Evolutionary conservation across 2,888 invertebrate genomes (phyloP), one percentile per base, ranked within the genome.

Genomic region (Lasioglossum lativentre): DNA sequence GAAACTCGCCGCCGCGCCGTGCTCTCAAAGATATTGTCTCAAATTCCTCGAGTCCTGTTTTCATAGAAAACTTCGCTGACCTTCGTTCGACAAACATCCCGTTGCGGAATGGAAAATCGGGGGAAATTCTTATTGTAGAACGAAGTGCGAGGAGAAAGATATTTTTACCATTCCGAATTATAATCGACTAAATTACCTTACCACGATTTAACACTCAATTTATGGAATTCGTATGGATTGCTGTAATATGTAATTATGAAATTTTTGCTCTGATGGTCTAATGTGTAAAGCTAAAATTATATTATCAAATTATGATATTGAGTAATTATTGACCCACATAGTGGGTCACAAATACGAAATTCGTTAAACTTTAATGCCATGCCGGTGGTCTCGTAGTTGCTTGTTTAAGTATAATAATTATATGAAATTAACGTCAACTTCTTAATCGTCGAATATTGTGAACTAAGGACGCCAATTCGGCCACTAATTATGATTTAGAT

Each of bases 31-130:
- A 63, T 75, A 82, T 82, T 73, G 78, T 78, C 42, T 52, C 34
- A 56, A 66, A 78, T 81, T 81, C 78, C 81, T 23, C 30, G 66
- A 42, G 75, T 59, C 8, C 78, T 70, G 78, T 82, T 82, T 75
- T 78, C 47, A 85, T n/a, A 38, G 75, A 63, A 78, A 82, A 85
- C 66, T 82, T 75, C 38, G 75, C 27, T 40, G 56, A 75, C 40
- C 72, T 72, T 52, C 63, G 75, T 30, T 63, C 38, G 14, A 40
- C 23, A 56, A 80, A 82, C 68, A 86, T 70, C 70, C 75, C 38
- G 40, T 12, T 19, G 4, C 63, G 27, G 19, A 19, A 27, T 34
- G 23, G 70, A 63, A 59, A 52, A 40, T 40, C 38, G 30, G 38
- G n/a, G 63, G 40, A 79, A 80, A 75, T n/a, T 45, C 30, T 71